Percentiles rank a stretch among this genome's conserved stretches.
These are phyloP conservation scores for Microctenopoma lineatum DNA, from an alignment of 2,797 vertebrate species.

Conservation along the genomic window DNA sequence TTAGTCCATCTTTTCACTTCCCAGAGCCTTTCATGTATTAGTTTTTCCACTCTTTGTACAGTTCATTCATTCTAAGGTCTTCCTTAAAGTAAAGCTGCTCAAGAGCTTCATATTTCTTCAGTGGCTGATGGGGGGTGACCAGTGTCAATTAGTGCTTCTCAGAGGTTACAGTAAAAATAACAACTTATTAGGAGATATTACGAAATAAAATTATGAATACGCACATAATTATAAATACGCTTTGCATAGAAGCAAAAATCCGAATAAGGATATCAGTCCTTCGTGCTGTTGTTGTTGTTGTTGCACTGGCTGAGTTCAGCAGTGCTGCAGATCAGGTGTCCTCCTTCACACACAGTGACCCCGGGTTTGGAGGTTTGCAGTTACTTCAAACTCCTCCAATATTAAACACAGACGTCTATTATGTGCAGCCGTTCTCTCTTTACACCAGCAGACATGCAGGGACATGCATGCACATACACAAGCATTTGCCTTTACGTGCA, in stretches of 20 bases:
- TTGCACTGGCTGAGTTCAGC: constrained; percentile 55
- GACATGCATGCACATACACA: constrained; percentile 37
- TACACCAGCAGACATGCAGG: constrained; percentile 68
- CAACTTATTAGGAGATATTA: constrained; percentile 9
- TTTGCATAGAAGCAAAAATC: constrained; percentile 52
- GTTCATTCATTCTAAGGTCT: neutral
- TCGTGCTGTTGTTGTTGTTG: constrained; percentile 42
- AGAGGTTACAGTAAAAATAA: constrained; percentile 30
- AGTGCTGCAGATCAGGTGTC: constrained; percentile 73
- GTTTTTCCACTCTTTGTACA: neutral
- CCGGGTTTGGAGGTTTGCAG: constrained; percentile 76
- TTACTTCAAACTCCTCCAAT: constrained; percentile 84
- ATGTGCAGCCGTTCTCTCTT: constrained; percentile 77
- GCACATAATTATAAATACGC: neutral
- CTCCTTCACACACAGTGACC: constrained; percentile 73
- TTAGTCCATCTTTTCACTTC: neutral
- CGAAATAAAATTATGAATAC: no score
- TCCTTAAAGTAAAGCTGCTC: constrained; percentile 21
- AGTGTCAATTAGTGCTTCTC: constrained; percentile 73
- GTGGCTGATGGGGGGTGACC: constrained; percentile 68
- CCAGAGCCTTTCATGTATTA: neutral
- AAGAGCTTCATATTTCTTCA: constrained; percentile 56
- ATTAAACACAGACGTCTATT: constrained; percentile 84
- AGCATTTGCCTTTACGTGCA: neutral
- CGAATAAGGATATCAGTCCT: constrained; percentile 49